phyloP scores from a whole-genome alignment of 2,113 vertebrate species.

The Dipodomys stephensi region DNA sequence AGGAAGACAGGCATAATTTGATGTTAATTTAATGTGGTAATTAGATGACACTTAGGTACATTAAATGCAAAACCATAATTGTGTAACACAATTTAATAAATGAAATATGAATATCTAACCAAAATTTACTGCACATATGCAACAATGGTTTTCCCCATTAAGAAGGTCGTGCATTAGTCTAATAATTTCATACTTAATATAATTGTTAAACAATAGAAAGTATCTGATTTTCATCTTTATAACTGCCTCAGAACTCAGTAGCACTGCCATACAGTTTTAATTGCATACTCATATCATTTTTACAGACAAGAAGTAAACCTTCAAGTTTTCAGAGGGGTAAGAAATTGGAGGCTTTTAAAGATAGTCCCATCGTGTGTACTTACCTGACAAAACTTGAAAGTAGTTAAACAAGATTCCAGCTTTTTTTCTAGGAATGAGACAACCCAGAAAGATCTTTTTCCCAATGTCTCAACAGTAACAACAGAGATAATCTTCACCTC shows the following conservation, averaged over 20 bases:
- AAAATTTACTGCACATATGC: background rate
- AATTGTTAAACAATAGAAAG: background rate
- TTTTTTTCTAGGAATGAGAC: background rate
- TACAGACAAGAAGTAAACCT: background rate
- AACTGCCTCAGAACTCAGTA: rapidly evolving
- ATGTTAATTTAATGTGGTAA: conserved; percentile 28
- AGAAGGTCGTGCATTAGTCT: background rate
- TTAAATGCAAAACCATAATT: conserved; percentile 48
- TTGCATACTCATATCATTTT: background rate
- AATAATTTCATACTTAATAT: background rate
- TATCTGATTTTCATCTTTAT: background rate
- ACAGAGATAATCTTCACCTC: no score
- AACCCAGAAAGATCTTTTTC: background rate
- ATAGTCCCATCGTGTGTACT: background rate
- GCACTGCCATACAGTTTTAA: background rate
- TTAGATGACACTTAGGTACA: conserved; percentile 22
- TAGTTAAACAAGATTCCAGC: background rate
- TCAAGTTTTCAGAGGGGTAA: background rate
- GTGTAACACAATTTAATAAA: background rate
- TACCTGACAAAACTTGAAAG: background rate
- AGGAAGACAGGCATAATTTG: conserved; percentile 13
- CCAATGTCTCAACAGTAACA: background rate
- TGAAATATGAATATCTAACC: background rate
- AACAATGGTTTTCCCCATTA: background rate
- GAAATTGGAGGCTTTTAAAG: background rate